Evolutionary conservation across 53 echinoderm and acorn worm species (phyloP).

Genomic region (Echinarachnius parma): DNA sequence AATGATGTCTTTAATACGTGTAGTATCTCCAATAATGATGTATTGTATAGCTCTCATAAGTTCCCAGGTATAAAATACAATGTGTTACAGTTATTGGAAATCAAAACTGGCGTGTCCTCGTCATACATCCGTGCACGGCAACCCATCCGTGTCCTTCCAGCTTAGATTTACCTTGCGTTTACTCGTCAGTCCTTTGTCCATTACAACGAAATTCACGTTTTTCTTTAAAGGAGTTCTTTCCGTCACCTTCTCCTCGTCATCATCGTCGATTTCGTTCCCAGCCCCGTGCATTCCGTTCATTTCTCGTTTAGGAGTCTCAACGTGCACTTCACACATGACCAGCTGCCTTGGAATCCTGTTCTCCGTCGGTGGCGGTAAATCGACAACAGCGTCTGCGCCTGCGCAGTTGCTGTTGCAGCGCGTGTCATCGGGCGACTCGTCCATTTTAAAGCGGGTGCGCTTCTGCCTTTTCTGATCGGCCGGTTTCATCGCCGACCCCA

Average conservation of each 20-base stretch:
- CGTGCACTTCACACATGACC: constrained; percentile 40
- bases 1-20: no score
- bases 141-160: constrained; percentile 42
- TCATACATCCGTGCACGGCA: constrained; percentile 47
- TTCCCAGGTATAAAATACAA: no score
- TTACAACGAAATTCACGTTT: constrained; percentile 25
- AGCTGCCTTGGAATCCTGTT: constrained; percentile 15
- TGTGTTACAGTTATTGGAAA: no score
- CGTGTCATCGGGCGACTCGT: constrained; percentile 11
- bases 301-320: constrained; percentile 6
- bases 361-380: neutral
- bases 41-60: no score
- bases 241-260: constrained; percentile 41
- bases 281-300: constrained; percentile 21
- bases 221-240: constrained; percentile 43
- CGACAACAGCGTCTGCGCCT: constrained; percentile 8
- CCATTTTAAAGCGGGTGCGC: constrained; percentile 42
- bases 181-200: constrained; percentile 18
- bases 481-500: constrained; percentile 20
- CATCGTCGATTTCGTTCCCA: constrained; percentile 30
- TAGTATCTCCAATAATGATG: no score
- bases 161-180: constrained; percentile 35
- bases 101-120: neutral
- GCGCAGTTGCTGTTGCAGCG: constrained; percentile 12
- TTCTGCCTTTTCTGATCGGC: constrained; percentile 31